phyloP scores from a whole-genome alignment of 2,797 vertebrate species.

The Enteromius radiatus region DNA sequence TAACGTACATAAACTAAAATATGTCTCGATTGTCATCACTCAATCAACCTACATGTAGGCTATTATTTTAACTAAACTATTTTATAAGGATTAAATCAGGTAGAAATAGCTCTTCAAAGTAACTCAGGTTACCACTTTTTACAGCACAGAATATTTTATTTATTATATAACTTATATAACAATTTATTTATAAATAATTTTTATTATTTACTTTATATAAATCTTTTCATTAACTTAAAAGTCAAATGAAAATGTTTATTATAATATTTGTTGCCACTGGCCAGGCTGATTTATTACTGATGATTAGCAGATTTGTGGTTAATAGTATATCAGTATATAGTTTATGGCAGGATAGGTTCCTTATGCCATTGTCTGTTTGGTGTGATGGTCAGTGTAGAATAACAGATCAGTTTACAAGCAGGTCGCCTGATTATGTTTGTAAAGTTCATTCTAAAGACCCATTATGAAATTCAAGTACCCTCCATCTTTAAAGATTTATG shows the following conservation, averaged over 20 bases:
- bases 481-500: conserved; percentile 15
- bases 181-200: not conserved
- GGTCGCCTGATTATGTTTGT: conserved; percentile 6
- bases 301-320: not conserved
- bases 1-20: not conserved
- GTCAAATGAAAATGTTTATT: not conserved
- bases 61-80: not conserved
- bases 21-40: not conserved
- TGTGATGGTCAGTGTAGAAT: not conserved
- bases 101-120: not conserved
- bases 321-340: not conserved
- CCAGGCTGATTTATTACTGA: not conserved
- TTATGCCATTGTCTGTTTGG: not conserved
- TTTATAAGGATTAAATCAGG: not conserved
- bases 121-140: no score
- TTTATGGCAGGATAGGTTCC: not conserved
- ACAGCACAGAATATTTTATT: not conserved
- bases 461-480: conserved; percentile 16
- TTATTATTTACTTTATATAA: not conserved
- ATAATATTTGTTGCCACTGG: not conserved
- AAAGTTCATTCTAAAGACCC: not conserved
- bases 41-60: not conserved
- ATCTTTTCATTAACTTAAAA: not conserved
- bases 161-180: not conserved
- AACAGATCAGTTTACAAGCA: conserved; percentile 26